A percentile compares a stretch with the other conserved stretches of the same genome.
These are phyloP conservation scores for Buphagus erythrorhynchus DNA, from an alignment of 2,797 vertebrate species.

Conservation along the genomic window DNA sequence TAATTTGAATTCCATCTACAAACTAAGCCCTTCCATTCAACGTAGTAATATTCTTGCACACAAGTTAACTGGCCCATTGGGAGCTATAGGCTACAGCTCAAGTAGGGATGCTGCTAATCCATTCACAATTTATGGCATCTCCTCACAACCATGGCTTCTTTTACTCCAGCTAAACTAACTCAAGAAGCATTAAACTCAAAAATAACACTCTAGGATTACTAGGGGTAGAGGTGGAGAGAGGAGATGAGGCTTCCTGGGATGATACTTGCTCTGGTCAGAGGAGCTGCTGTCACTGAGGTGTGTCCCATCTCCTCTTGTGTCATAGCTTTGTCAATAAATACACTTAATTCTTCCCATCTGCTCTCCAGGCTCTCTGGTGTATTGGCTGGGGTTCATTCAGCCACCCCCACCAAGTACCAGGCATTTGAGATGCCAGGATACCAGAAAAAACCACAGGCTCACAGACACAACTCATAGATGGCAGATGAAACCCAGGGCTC, in stretches of 20 bases:
- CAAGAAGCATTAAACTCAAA: neutral
- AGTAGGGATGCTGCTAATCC: neutral
- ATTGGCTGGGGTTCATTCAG: neutral
- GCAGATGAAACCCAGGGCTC: neutral
- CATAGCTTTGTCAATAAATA: neutral
- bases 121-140: neutral
- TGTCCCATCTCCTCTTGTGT: neutral
- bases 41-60: neutral
- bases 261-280: neutral
- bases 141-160: neutral
- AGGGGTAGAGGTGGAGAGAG: neutral
- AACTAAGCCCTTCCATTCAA: neutral
- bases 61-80: neutral
- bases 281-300: neutral
- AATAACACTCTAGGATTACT: neutral
- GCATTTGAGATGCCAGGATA: neutral
- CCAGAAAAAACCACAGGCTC: neutral
- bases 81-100: neutral
- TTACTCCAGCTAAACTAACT: neutral
- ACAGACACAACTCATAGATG: rapidly evolving
- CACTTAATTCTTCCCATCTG: neutral
- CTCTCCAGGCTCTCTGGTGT: neutral
- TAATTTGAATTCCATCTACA: neutral
- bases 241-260: neutral
- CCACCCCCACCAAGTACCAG: neutral